Base-by-base conservation (phyloP, 2,113 vertebrate genomes). In the Manacus vitellinus region DNA sequence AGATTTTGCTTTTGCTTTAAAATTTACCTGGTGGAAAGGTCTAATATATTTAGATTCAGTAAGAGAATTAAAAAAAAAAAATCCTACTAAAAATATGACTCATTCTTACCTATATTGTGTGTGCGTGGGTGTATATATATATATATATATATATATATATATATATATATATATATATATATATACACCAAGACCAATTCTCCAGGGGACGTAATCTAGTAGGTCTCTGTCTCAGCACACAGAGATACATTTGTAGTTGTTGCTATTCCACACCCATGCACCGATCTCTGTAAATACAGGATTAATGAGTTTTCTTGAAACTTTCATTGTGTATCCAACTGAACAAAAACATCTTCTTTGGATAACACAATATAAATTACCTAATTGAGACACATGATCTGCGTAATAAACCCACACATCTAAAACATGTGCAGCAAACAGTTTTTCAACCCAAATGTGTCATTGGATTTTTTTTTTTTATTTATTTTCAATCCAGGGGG, bases 291-390 rank as follows among this genome's bases (percentile, higher is more conserved):
- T 49, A 96, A 93, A 92, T 51, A 76, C 18, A 85, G 86, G 61
- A 96, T 93, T 92, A 94, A 90, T 58, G 73, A 90, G 25, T 62
- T 81, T 84, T 91, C 76, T 94, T 85, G 44, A 90, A 96, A 90
- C 20, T 65, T 89, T 41, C 93, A 86, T 90, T 96, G 92, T 89
- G 46, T 78, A 79, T 52, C 47, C 87, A 95, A 61, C 58, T 79
- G 94, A 90, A 96, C 24, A 93, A 75, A 41, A 91, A 96, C 94
- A 85, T 73, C 80, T 96, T 95, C 90, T 96, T 96, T 86, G 79
- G 93, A 92, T 89, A 80, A 95, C 77, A 94, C 87, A 90, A 83
- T 83, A 96, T 87, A 97, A 96, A 97, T 97, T 95, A 95, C 39
- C 67, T 95, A 97, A 97, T 96, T 97, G 97, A 92, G 82, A 68